phyloP scores from a whole-genome alignment of 2,113 vertebrate species.

The Desmodus rotundus region DNA sequence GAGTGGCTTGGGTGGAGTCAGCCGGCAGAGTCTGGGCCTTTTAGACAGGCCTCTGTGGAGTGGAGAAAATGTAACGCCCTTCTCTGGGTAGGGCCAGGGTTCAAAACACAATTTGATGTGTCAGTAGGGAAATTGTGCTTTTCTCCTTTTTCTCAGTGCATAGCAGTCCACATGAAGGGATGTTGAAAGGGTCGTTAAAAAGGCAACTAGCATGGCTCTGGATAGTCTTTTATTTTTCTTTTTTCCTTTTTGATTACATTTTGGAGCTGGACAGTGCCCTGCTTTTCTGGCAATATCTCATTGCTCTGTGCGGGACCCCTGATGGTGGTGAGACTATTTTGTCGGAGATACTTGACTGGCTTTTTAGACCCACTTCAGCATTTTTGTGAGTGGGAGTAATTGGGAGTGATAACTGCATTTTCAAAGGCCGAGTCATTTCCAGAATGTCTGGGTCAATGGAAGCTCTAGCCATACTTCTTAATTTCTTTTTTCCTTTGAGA shows the following conservation, averaged over 20 bases:
- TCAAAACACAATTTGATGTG: not conserved
- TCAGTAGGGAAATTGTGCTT: not conserved
- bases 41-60: not conserved
- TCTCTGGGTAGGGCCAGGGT: not conserved
- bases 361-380: not conserved
- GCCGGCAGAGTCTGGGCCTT: accelerated
- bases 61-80: not conserved
- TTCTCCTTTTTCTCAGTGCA: not conserved
- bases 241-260: not conserved
- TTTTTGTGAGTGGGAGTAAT: not conserved
- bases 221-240: not conserved
- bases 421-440: not conserved
- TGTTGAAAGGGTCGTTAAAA: not conserved
- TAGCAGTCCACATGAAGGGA: not conserved
- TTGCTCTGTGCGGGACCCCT: not conserved
- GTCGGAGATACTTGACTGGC: not conserved
- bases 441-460: not conserved
- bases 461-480: not conserved
- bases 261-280: not conserved
- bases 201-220: not conserved
- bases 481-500: not conserved
- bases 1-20: accelerated
- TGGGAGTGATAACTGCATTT: not conserved
- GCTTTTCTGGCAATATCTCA: not conserved
- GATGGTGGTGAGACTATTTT: not conserved